Percentiles rank a stretch among this genome's conserved stretches.
These are phyloP conservation scores for Sebastes itinus DNA, from an alignment of 2,797 vertebrate species.

Conservation along the genomic window DNA sequence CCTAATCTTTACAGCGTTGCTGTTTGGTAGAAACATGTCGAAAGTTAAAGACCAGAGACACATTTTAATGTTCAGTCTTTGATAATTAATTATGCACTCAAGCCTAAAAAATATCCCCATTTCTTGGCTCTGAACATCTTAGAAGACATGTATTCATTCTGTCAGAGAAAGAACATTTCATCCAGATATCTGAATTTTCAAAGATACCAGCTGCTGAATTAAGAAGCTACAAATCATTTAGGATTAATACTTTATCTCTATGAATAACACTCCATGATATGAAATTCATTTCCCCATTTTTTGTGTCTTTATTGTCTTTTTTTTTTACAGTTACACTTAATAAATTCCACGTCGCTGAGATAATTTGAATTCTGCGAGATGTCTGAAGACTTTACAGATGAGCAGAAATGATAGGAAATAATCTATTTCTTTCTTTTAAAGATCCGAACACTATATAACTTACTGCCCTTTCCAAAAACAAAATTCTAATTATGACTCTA, in stretches of 20 bases:
- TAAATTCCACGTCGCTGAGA: background rate
- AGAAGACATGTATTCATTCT: background rate
- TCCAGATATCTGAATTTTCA: slow-evolving; percentile 2
- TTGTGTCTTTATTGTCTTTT: no score
- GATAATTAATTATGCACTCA: background rate
- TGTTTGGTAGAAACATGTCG: background rate
- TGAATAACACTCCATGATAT: slow-evolving; percentile 14
- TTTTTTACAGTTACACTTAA: slow-evolving; percentile 12
- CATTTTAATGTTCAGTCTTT: background rate
- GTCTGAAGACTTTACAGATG: slow-evolving; percentile 13
- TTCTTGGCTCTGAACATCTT: background rate
- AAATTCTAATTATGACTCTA: slow-evolving; percentile 2
- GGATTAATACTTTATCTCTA: slow-evolving; percentile 53
- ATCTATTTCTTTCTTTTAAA: background rate
- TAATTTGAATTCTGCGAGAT: slow-evolving; percentile 22
- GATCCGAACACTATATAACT: background rate
- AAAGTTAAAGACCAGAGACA: background rate
- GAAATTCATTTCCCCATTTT: slow-evolving; percentile 32
- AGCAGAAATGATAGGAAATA: slow-evolving; percentile 12
- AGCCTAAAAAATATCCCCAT: background rate
- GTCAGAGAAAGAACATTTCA: slow-evolving; percentile 11
- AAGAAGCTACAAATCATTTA: slow-evolving; percentile 23
- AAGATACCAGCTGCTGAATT: slow-evolving; percentile 7
- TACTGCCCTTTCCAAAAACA: background rate
- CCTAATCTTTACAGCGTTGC: background rate